These are phyloP conservation scores for Drosophila biarmipes DNA, from an alignment of 1,140 invertebrate genomes.

Conservation along the genomic window DNA sequence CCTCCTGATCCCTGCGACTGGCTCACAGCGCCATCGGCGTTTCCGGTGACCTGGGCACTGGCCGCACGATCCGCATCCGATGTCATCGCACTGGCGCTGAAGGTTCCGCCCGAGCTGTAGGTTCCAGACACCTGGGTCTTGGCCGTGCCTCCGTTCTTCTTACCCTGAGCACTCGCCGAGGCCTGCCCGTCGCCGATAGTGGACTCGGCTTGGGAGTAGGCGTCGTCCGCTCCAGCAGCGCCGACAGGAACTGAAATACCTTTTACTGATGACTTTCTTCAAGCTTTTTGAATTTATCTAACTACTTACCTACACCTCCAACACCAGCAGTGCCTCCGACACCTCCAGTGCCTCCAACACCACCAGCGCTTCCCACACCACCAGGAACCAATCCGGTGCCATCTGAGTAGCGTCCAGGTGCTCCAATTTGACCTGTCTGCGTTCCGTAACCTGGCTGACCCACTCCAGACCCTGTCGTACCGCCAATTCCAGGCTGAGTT, in stretches of 20 bases:
- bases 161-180: constrained; percentile 90
- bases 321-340: constrained; percentile 13
- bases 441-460: constrained; percentile 13
- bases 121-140: constrained; percentile 92
- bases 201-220: constrained; percentile 91
- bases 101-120: constrained; percentile 90
- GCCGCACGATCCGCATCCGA: constrained; percentile 90
- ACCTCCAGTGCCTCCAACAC: constrained; percentile 12
- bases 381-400: constrained; percentile 14
- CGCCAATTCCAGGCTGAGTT: constrained; percentile 5
- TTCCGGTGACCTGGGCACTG: constrained; percentile 89
- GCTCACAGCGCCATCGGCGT: constrained; percentile 89
- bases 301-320: constrained; percentile 41
- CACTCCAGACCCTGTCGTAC: neutral
- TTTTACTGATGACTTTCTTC: neutral
- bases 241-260: constrained; percentile 76
- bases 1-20: constrained; percentile 90
- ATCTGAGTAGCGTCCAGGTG: constrained; percentile 48
- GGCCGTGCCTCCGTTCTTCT: constrained; percentile 88
- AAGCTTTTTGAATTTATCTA: rapidly evolving
- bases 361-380: constrained; percentile 14
- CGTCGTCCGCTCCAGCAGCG: constrained; percentile 85
- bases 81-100: constrained; percentile 92
- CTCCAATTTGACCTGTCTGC: constrained; percentile 17
- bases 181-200: constrained; percentile 89